phyloP scores from a whole-genome alignment of 2,113 vertebrate species.

The Callaeas wilsoni region DNA sequence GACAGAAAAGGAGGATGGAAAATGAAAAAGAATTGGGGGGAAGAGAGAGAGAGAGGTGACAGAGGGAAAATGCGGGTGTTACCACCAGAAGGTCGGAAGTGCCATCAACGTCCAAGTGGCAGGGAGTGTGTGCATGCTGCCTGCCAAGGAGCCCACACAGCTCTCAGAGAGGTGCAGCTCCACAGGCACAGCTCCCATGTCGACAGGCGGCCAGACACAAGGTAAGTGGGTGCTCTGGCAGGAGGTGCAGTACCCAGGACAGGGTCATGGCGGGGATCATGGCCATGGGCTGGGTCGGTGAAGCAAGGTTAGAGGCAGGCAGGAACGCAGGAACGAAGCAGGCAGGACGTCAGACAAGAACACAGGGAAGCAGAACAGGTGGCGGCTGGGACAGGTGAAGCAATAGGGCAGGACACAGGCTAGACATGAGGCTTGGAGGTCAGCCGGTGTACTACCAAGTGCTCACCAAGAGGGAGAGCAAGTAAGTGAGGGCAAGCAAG shows the following conservation, averaged over 20 bases:
- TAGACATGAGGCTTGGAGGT: accelerated
- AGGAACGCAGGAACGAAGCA: background rate
- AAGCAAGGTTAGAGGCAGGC: background rate
- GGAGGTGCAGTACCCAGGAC: background rate
- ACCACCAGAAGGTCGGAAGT: too few relatives aligned
- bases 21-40: background rate
- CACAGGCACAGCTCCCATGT: background rate
- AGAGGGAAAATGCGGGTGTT: background rate
- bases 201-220: too few relatives aligned
- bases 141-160: background rate
- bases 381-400: background rate
- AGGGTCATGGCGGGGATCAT: background rate
- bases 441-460: background rate
- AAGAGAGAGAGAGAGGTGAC: too few relatives aligned
- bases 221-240: background rate
- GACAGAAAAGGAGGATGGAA: background rate
- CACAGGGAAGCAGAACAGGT: background rate
- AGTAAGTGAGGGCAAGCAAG: background rate
- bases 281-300: accelerated
- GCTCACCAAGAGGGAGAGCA: too few relatives aligned
- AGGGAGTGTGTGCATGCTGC: background rate
- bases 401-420: background rate
- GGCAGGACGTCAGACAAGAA: background rate
- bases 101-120: accelerated
- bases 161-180: background rate